phyloP scores from a whole-genome alignment of 2,113 vertebrate genomes.

The Platysternon megacephalum region DNA sequence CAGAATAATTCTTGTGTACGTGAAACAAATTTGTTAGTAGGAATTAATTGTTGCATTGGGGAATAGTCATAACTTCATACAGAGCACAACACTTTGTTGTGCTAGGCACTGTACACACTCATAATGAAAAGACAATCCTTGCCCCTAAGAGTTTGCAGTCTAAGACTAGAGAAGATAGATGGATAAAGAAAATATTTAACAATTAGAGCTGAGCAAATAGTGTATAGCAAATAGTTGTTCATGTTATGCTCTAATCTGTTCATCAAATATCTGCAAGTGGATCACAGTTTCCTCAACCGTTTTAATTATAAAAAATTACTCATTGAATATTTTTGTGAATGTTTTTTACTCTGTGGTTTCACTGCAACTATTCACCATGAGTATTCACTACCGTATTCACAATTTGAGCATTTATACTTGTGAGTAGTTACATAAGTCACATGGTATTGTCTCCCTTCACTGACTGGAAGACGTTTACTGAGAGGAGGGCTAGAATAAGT shows the following conservation, averaged over 20 bases:
- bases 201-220: background rate
- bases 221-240: background rate
- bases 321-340: background rate
- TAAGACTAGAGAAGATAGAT: background rate
- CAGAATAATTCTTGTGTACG: conserved; percentile 32
- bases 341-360: background rate
- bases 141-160: background rate
- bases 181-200: background rate
- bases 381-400: background rate
- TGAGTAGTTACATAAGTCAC: background rate
- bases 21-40: conserved; percentile 42
- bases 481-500: background rate
- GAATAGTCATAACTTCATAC: background rate
- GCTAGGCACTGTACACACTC: background rate
- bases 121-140: background rate
- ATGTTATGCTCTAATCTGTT: background rate
- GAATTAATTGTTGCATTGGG: conserved; percentile 35
- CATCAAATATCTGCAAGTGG: background rate
- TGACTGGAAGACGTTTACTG: background rate
- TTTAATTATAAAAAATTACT: background rate
- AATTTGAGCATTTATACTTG: background rate
- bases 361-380: background rate
- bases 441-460: background rate
- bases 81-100: background rate
- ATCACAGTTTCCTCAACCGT: background rate